Evolutionary conservation across 2,888 invertebrate genomes (phyloP), one percentile per base, ranked within the genome.

Genomic region (Pyrrhia umbra): DNA sequence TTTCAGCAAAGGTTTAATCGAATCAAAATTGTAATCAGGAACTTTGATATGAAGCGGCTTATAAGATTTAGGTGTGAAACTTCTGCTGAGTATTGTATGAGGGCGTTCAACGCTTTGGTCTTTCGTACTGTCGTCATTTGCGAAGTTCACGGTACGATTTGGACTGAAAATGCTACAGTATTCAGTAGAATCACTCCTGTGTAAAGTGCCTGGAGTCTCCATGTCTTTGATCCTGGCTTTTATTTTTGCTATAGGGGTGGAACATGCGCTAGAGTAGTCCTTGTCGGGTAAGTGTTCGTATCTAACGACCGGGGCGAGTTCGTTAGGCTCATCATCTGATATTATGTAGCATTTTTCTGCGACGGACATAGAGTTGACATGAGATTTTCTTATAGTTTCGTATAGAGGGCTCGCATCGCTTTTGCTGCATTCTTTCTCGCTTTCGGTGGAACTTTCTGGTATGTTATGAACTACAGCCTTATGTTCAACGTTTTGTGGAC

Each of bases 121-220:
- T 57, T 84, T 91, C 0, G 27, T 30, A 65, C 82, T 86, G 1
- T 87, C 85, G 20, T 91, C 87, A 5, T 83, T 88, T 6, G 64
- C 82, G 27, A 90, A 85, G 68, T 88, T 84, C 4, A 78, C 75
- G 16, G 87, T 86, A 6, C 90, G 85, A 51, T 94, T 93, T 0
- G 95, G 95, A 67, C 95, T 95, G 1, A 93, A 75, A 51, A 95
- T 90, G 59, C 94, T 95, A 68, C 95, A 95, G 71, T 95, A 95
- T 80, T 95, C 95, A 0, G 95, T 95, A 0, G 95, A 95, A 76
- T 95, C 95, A 63, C 94, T 95, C 71, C 89, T 89, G 21, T 95
- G 92, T 25, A 95, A 80, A 0, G 84, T 75, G 52, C 90, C 90
- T 16, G 94, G 93, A 0, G 94, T 90, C 0, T 84, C 90, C 8